Base-by-base conservation (phyloP, 1,140 invertebrate genomes). In the Apis dorsata region DNA sequence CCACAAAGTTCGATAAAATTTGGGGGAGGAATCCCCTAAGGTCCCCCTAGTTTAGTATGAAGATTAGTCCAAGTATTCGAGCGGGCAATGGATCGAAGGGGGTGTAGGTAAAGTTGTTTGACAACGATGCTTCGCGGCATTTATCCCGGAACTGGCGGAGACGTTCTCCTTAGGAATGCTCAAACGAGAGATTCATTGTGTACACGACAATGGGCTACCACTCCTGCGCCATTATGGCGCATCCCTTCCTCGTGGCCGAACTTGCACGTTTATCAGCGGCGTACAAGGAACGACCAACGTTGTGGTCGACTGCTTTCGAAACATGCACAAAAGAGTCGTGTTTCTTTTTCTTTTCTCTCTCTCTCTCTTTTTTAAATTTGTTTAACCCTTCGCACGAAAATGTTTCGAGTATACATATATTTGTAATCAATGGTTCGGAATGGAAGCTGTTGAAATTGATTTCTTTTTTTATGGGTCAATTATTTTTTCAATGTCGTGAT, bases 111-210 rank as follows among this genome's bases (percentile, higher is more conserved):
- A 63, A 66, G 71, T 79, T 75, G 72, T 85, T 82, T 79, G 60
- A 77, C 57, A 74, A 85, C 68, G 59, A 13, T 69, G 65, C 53
- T 83, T 71, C 53, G 9, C 51, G 28, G 21, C 68, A 73, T 80
- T 79, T 68, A 68, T 80, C 78, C 77, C 73, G 5, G 60, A 88
- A 87, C 82, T 85, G 78, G 74, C 85, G 81, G 83, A 71, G 82
- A 83, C 85, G 84, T 82, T 86, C 85, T 75, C 79, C 79, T 88
- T 86, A 68, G 78, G 86, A 66, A 88, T 83, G 82, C 77, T 79
- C 60, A 79, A 86, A 79, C 82, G 82, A 87, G 86, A 75, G 71
- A 57, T 80, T 88, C 86, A 87, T 88, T 88, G 86, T 88, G 75
- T 62, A 72, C 78, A 51, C 74, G 82, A 87, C 82, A 88, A 88